A percentile compares a stretch with the other conserved stretches of the same genome.
Evolutionary conservation across 2,888 invertebrate genomes (phyloP).

Genomic region (Lasioglossum morio): DNA sequence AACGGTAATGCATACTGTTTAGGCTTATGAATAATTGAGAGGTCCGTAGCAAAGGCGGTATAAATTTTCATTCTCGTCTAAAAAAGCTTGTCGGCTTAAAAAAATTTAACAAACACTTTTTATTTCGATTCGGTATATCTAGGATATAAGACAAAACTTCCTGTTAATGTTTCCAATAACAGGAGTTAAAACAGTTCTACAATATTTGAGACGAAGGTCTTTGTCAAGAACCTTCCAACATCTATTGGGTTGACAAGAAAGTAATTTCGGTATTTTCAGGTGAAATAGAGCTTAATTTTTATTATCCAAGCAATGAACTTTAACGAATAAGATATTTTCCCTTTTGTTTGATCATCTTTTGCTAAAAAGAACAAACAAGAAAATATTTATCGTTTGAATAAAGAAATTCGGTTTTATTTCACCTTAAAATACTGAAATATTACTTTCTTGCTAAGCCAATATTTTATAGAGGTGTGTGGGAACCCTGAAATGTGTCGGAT

Average conservation of each 20-base stretch:
- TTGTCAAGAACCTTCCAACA: not conserved
- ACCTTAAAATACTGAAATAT: too few species aligned
- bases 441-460: too few species aligned
- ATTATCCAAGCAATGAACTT: too few species aligned
- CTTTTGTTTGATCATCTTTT: too few species aligned
- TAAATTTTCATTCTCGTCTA: not conserved
- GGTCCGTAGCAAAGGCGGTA: not conserved
- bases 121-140: not conserved
- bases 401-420: too few species aligned
- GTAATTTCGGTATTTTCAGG: too few species aligned
- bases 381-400: too few species aligned
- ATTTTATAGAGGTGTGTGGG: too few species aligned
- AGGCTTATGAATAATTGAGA: slow-evolving; percentile 8
- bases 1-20: not conserved
- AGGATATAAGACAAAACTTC: not conserved
- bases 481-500: too few species aligned
- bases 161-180: not conserved
- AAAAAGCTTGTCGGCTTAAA: not conserved
- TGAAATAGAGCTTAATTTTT: too few species aligned
- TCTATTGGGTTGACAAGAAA: not conserved
- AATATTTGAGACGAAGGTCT: not conserved
- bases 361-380: too few species aligned
- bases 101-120: not conserved
- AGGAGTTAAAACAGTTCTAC: not conserved
- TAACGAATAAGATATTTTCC: too few species aligned